These are phyloP conservation scores for Neelides sp. DNA, from an alignment of 1,140 invertebrate species.

Conservation along the genomic window DNA sequence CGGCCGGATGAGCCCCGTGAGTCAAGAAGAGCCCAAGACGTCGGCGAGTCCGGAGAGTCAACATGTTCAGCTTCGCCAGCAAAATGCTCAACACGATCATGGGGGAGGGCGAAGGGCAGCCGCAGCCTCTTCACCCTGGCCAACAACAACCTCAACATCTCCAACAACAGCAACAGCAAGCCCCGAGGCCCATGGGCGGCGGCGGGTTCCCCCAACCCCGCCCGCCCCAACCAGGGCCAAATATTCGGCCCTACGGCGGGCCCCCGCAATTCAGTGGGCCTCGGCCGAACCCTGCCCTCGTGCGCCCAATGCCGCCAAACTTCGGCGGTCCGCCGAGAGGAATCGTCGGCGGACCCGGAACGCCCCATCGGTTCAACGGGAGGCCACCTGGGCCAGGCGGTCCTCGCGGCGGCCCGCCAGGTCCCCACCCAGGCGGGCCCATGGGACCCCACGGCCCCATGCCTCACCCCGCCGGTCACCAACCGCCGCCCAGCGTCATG, in stretches of 20 bases:
- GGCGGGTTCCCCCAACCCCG: slow-evolving; percentile 22
- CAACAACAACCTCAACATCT: slow-evolving; percentile 16
- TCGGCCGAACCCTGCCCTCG: slow-evolving; percentile 20
- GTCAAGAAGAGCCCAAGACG: not conserved
- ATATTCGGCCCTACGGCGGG: slow-evolving; percentile 25
- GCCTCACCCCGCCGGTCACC: not conserved
- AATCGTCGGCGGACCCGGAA: slow-evolving; percentile 25
- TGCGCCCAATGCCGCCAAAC: slow-evolving; percentile 19
- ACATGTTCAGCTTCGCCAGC: slow-evolving; percentile 39
- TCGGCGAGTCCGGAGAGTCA: slow-evolving; percentile 2
- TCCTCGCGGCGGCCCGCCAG: slow-evolving; percentile 14
- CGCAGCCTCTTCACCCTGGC: slow-evolving; percentile 20
- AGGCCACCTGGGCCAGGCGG: slow-evolving; percentile 18
- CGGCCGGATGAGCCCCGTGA: too few relatives aligned
- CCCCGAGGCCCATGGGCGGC: slow-evolving; percentile 26
- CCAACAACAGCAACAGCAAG: slow-evolving; percentile 20
- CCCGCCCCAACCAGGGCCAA: slow-evolving; percentile 21
- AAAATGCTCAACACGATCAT: slow-evolving; percentile 40
- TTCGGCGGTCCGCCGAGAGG: slow-evolving; percentile 28
- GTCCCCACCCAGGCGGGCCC: slow-evolving; percentile 2
- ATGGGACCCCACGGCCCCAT: not conserved
- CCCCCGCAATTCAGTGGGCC: slow-evolving; percentile 26
- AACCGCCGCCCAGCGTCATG: not conserved
- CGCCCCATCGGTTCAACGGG: slow-evolving; percentile 30
- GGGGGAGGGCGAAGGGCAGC: slow-evolving; percentile 34